Conservation (phyloP, 1,140 invertebrate genomes). For the Calycopis cecrops region DNA sequence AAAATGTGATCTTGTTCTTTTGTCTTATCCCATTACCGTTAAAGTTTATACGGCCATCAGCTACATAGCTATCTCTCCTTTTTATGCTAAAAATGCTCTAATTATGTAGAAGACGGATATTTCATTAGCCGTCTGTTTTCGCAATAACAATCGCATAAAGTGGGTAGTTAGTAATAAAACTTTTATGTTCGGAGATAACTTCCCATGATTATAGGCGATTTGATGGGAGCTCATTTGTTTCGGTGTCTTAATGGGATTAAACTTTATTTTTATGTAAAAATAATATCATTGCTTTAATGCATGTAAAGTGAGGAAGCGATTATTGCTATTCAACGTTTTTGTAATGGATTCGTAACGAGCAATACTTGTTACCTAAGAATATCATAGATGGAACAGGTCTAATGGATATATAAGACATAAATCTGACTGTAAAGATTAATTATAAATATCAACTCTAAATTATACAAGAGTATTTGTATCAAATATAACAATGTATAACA, state of each 20-base stretch:
- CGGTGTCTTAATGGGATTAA: conserved; percentile 8
- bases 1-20: too few relatives aligned
- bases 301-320: neutral
- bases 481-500: neutral
- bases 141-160: conserved; percentile 6
- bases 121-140: conserved; percentile 1
- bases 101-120: neutral
- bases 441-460: too few relatives aligned
- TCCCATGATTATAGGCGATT: neutral
- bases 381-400: too few relatives aligned
- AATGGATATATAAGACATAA: too few relatives aligned
- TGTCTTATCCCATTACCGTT: too few relatives aligned
- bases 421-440: too few relatives aligned
- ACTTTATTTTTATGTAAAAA: conserved; percentile 8
- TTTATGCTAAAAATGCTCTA: too few relatives aligned
- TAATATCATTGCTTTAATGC: neutral
- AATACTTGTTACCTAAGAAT: too few relatives aligned
- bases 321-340: neutral
- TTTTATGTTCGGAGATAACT: neutral
- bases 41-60: too few relatives aligned
- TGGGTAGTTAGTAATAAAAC: neutral
- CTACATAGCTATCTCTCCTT: too few relatives aligned
- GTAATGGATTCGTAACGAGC: too few relatives aligned
- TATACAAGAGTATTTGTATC: too few relatives aligned
- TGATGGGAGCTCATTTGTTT: conserved; percentile 3